Percentiles rank a stretch among this genome's conserved stretches.
Conservation (phyloP, 2,113 vertebrate genomes). For the Aegithalos caudatus region DNA sequence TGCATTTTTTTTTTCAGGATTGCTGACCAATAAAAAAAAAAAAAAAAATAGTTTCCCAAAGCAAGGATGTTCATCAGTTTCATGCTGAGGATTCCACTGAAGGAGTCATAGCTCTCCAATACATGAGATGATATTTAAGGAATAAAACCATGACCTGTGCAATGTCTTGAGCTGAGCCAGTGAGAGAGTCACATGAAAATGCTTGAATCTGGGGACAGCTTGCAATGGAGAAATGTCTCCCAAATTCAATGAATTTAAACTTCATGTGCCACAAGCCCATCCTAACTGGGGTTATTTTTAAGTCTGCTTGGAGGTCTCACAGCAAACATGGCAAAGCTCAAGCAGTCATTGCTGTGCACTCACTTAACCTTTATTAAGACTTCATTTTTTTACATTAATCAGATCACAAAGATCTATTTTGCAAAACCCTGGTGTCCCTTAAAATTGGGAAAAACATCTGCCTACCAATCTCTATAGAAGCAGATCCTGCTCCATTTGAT, state of each 20-base stretch:
- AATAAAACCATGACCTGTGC: not conserved
- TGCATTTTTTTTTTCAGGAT: not conserved
- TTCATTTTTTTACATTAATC: not conserved
- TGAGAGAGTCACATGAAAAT: not conserved
- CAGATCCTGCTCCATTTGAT: not conserved
- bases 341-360: not conserved
- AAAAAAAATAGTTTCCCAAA: not conserved
- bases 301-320: not conserved
- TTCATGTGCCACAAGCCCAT: rapidly evolving
- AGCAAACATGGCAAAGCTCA: not conserved
- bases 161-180: not conserved
- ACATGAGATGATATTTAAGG: not conserved
- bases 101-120: rapidly evolving
- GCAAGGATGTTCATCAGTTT: not conserved
- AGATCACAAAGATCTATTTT: not conserved
- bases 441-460: not conserved
- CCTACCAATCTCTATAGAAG: not conserved
- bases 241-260: not conserved
- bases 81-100: not conserved
- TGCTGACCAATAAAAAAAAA: not conserved
- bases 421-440: not conserved
- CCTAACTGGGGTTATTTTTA: not conserved
- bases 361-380: not conserved
- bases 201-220: not conserved
- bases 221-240: not conserved